Evolutionary conservation across 1,140 invertebrate species (phyloP), one percentile per base, ranked within the genome.

Genomic region (Mesaphorura yosii): DNA sequence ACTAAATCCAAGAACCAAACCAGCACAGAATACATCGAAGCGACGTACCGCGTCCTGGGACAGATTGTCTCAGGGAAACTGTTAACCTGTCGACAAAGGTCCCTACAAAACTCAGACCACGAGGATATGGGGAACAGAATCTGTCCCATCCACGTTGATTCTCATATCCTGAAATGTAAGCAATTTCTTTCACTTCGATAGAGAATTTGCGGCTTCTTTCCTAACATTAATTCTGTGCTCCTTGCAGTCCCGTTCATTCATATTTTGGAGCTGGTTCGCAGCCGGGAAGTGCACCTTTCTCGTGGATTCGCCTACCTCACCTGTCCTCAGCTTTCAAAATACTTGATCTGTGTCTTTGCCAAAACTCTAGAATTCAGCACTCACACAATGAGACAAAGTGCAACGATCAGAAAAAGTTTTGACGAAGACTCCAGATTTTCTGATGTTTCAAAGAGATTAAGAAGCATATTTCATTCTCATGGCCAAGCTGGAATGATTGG

Each of bases 241-340:
- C 65, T 75, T 45, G 42, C 65, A 69, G 65, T 78, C 17, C 65
- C 70, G 56, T 79, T 77, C 64, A 68, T 66, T 44, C 59, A 73
- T 50, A 71, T 78, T 51, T 67, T 73, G 22, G 59, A 71, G 45
- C 66, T 80, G 51, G 60, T 80, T 17, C 67, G 70, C 44, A 60
- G 56, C 31, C 69, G 73, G 58, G 55, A 74, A 65, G 69, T 80
- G 12, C 65, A 72, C 55, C 51, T 80, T 39, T 59, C 53, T 45
- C 64, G 71, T 60, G 78, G 78, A 2, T 58, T 68, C 41, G 73
- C 69, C 12, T 59, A 59, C 17, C 64, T 79, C 57, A 66, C 72
- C 6, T 80, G 78, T 63, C 71, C 68, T n/a, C 69, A 71, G 65
- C 48, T 81, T 75, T 64, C 58, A 63, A 44, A 68, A 64, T 45